Evolutionary conservation across 2,113 vertebrate genomes (phyloP).

Genomic region (Zeus faber): DNA sequence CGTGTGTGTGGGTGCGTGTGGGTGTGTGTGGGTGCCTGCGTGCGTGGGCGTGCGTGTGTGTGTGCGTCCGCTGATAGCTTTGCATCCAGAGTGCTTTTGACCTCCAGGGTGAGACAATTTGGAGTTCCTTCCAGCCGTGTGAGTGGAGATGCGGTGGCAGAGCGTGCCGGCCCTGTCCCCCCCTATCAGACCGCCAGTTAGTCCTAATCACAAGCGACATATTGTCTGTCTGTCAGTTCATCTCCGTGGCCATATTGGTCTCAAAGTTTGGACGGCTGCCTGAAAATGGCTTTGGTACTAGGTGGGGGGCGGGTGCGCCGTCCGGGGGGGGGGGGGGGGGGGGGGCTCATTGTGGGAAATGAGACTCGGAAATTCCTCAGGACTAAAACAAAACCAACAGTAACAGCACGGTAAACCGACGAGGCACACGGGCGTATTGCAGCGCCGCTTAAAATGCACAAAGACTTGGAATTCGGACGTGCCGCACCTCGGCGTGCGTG

Average conservation of each 20-base stretch:
- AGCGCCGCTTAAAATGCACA: too few species aligned
- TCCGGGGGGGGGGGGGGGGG: background rate
- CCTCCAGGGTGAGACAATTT: slow-evolving; percentile 72
- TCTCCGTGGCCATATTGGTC: slow-evolving; percentile 42
- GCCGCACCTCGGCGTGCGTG: too few species aligned
- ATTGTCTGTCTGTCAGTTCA: slow-evolving; percentile 63
- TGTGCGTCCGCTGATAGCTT: slow-evolving; percentile 32
- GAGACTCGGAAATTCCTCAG: too few species aligned
- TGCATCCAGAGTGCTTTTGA: slow-evolving; percentile 69
- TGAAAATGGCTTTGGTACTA: slow-evolving; percentile 55
- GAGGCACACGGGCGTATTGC: too few species aligned
- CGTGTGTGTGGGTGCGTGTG: slow-evolving; percentile 22
- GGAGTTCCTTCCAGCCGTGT: slow-evolving; percentile 54
- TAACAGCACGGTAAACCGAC: too few species aligned
- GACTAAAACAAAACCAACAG: too few species aligned
- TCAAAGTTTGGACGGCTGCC: slow-evolving; percentile 40
- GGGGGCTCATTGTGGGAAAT: too few species aligned
- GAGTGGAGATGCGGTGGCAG: slow-evolving; percentile 51
- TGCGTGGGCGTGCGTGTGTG: background rate
- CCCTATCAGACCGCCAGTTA: slow-evolving; percentile 54
- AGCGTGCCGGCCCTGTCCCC: slow-evolving; percentile 47
- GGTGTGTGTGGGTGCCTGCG: slow-evolving; percentile 1
- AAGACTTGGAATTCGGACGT: too few species aligned
- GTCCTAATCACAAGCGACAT: slow-evolving; percentile 64
- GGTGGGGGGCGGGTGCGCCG: too few species aligned